phyloP scores from a whole-genome alignment of 92 coral and sea anemone genomes.

The Pocillopora grandis region DNA sequence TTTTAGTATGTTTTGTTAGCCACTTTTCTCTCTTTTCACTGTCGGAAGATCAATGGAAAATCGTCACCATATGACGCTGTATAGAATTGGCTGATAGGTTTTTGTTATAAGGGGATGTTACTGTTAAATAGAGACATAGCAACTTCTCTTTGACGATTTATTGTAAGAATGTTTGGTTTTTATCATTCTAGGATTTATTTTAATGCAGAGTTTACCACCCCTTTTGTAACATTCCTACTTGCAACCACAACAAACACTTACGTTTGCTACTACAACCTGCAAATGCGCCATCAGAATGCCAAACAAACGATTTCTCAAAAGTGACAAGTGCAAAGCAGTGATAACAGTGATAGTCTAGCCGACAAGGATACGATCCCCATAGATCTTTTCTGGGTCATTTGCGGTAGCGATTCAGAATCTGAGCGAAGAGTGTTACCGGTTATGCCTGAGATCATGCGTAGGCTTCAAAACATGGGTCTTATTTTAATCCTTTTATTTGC shows the following conservation, averaged over 20 bases:
- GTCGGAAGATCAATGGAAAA: no score
- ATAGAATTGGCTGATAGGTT: no score
- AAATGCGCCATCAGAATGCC: not conserved
- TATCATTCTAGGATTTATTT: not conserved
- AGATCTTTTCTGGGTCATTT: not conserved
- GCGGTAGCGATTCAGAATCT: not conserved
- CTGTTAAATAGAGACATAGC: no score
- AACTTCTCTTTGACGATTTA: not conserved
- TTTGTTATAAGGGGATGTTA: no score
- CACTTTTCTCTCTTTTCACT: no score
- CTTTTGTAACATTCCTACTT: not conserved
- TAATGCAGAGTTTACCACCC: not conserved
- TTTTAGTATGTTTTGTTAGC: no score
- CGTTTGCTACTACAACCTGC: not conserved
- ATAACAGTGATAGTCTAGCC: no score
- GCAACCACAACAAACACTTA: not conserved
- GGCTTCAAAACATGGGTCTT: not conserved
- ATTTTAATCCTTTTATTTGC: not conserved
- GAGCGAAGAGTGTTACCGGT: not conserved
- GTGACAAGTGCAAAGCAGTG: no score
- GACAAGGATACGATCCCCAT: no score
- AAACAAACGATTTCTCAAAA: no score
- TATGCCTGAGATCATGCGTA: not conserved
- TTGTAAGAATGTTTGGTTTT: slow-evolving; percentile 9
- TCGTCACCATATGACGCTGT: no score